A percentile compares a stretch with the other conserved stretches of the same genome.
Conservation (phyloP, 2,113 vertebrate genomes). For the Platysteira castanea region DNA sequence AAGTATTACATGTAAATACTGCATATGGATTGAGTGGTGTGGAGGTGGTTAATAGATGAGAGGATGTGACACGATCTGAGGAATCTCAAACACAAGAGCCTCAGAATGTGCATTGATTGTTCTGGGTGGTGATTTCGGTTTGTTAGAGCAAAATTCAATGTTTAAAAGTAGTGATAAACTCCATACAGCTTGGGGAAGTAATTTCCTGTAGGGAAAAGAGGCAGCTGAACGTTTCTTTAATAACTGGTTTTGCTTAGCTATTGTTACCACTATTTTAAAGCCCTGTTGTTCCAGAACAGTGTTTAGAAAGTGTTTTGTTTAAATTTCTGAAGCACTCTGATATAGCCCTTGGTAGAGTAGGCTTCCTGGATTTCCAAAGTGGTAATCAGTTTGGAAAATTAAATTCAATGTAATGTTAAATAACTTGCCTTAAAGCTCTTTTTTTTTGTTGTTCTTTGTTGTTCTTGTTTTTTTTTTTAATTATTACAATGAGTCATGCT, state of each 20-base stretch:
- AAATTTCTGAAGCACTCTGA: not conserved
- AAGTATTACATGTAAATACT: not conserved
- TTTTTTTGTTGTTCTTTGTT: not conserved
- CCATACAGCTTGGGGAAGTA: not conserved
- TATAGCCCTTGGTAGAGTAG: not conserved
- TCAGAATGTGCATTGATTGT: not conserved
- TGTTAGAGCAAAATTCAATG: not conserved
- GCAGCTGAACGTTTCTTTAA: not conserved
- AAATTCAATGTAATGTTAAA: not conserved
- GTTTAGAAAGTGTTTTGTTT: not conserved
- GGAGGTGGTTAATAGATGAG: not conserved
- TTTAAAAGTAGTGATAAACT: not conserved
- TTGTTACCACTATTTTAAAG: not conserved
- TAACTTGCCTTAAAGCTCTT: not conserved
- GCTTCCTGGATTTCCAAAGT: not conserved
- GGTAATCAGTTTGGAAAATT: not conserved
- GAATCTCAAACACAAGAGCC: not conserved
- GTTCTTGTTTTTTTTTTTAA: not conserved
- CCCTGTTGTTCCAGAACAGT: not conserved
- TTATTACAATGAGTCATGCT: not conserved
- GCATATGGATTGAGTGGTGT: not conserved
- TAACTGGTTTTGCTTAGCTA: not conserved
- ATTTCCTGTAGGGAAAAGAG: not conserved
- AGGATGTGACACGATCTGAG: not conserved
- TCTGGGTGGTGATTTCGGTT: not conserved